A percentile compares a stretch with the other conserved stretches of the same genome.
phyloP scores from a whole-genome alignment of 2,113 vertebrate genomes.

The Hydrochoerus hydrochaeris region DNA sequence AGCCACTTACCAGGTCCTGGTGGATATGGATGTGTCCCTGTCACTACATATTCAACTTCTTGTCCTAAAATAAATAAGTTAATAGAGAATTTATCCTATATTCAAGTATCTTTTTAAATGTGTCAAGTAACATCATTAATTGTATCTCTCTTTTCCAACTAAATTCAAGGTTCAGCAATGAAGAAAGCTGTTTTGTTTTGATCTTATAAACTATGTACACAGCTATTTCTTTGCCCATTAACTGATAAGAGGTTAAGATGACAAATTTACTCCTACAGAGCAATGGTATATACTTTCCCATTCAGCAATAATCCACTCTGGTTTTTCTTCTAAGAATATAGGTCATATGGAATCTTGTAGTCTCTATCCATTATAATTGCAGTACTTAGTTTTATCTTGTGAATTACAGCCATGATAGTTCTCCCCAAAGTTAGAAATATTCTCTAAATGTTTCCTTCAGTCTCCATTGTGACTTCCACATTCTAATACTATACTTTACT shows the following conservation, averaged over 20 bases:
- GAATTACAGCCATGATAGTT: neutral
- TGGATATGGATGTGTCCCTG: constrained; percentile 97
- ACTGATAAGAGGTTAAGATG: neutral
- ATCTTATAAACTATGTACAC: neutral
- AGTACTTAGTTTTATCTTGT: constrained; percentile 25
- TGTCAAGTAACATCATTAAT: neutral
- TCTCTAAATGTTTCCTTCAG: neutral
- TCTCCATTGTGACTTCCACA: neutral
- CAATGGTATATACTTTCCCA: neutral
- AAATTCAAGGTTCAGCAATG: neutral
- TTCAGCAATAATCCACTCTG: neutral
- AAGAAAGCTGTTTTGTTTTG: neutral
- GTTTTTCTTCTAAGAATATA: constrained; percentile 1
- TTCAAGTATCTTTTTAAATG: constrained; percentile 25
- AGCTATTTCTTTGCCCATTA: neutral
- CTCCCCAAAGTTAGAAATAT: neutral
- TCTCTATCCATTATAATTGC: neutral
- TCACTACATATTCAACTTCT: constrained; percentile 95
- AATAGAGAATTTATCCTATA: constrained; percentile 12
- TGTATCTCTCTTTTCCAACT: constrained; percentile 19
- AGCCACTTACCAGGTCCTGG: constrained; percentile 93
- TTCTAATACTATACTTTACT: neutral
- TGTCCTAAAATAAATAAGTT: constrained; percentile 84
- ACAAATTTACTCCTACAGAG: neutral
- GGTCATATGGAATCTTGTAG: neutral